A percentile compares a stretch with the other conserved stretches of the same genome.
Conservation (phyloP, 2,797 vertebrate species). For the Microhierax caerulescens region DNA sequence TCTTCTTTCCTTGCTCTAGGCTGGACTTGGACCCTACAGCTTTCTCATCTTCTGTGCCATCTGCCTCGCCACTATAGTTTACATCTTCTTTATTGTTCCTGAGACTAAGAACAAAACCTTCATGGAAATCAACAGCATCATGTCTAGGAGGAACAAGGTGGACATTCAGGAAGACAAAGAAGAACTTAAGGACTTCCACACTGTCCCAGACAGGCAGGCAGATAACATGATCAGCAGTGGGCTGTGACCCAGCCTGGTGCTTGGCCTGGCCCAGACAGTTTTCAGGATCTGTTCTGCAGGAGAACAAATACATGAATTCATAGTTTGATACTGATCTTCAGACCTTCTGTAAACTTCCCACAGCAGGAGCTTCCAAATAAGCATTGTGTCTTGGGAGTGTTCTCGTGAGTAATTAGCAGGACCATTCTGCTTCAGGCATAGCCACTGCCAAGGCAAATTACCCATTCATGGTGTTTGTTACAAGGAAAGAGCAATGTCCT, state of each 20-base stretch:
- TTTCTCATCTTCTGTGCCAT: slow-evolving; percentile 88
- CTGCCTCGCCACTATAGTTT: slow-evolving; percentile 83
- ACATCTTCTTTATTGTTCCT: slow-evolving; percentile 86
- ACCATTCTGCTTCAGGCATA: not conserved
- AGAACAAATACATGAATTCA: not conserved
- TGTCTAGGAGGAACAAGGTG: slow-evolving; percentile 87
- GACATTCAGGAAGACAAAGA: slow-evolving; percentile 70
- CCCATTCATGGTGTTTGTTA: not conserved
- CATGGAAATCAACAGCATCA: slow-evolving; percentile 88
- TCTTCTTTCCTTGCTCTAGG: slow-evolving; percentile 61
- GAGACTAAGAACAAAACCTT: slow-evolving; percentile 94
- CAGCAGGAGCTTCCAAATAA: not conserved
- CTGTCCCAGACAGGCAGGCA: not conserved
- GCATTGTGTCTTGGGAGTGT: not conserved
- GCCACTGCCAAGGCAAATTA: not conserved
- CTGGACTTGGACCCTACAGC: slow-evolving; percentile 84
- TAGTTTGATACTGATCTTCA: not conserved
- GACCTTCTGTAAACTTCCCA: not conserved
- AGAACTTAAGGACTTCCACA: slow-evolving; percentile 16
- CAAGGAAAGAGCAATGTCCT: not conserved
- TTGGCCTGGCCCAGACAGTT: not conserved
- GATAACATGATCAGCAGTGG: not conserved
- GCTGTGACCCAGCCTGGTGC: not conserved
- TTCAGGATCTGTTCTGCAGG: not conserved
- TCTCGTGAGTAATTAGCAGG: not conserved